Evolutionary conservation across 2,888 invertebrate genomes (phyloP).

Genomic region (Lithophane socia): DNA sequence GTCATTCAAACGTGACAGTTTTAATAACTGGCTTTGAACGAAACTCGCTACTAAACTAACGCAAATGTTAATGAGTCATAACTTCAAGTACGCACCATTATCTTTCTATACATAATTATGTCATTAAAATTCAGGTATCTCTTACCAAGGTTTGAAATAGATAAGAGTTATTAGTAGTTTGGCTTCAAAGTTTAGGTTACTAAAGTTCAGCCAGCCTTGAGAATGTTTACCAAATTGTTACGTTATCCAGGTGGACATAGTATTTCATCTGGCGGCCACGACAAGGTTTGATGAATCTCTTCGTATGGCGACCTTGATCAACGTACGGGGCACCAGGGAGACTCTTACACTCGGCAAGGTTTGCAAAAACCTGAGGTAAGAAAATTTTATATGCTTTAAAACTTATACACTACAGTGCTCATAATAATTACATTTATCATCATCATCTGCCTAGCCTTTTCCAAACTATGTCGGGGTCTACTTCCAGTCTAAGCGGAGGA

Average conservation of each 20-base stretch:
- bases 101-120: too few relatives aligned
- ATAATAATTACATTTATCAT: neutral
- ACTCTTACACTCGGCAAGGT: constrained; percentile 23
- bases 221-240: neutral
- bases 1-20: too few relatives aligned
- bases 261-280: constrained; percentile 42
- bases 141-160: too few relatives aligned
- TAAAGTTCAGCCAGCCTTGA: neutral
- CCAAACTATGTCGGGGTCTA: neutral
- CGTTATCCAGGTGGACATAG: constrained; percentile 16
- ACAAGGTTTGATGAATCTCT: constrained; percentile 42
- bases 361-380: constrained; percentile 35
- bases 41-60: too few relatives aligned
- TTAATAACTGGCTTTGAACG: too few relatives aligned
- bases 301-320: constrained; percentile 33
- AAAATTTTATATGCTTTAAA: neutral
- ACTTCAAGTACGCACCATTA: too few relatives aligned
- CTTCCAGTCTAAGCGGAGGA: neutral
- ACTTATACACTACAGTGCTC: neutral
- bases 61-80: too few relatives aligned
- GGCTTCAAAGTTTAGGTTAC: neutral
- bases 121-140: too few relatives aligned
- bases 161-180: too few relatives aligned
- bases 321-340: constrained; percentile 37
- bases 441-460: neutral